Percentiles rank a stretch among this genome's conserved stretches.
Evolutionary conservation across 2,888 invertebrate species (phyloP).

Genomic region (Galerucella nymphaeae): DNA sequence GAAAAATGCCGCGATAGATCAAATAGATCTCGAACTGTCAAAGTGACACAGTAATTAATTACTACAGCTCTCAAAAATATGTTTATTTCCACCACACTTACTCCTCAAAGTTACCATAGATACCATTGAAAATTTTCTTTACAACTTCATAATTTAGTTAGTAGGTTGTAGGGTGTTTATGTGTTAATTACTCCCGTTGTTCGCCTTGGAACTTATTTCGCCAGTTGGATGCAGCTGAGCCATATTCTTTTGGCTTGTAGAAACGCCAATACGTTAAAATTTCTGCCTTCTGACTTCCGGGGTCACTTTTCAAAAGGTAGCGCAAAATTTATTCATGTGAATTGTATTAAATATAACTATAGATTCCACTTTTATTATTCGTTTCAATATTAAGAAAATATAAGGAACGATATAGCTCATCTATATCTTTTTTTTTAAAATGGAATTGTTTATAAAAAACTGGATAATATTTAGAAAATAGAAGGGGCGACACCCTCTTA

Average conservation of each 20-base stretch:
- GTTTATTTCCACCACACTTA: background rate
- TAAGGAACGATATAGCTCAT: no score
- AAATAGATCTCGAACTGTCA: no score
- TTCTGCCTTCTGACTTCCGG: constrained; percentile 18
- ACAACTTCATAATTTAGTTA: constrained; percentile 1
- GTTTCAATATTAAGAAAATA: no score
- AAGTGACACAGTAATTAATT: no score
- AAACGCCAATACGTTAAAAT: constrained; percentile 27
- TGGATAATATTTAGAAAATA: no score
- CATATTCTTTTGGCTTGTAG: constrained; percentile 35
- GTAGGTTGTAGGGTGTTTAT: constrained; percentile 15
- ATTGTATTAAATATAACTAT: no score
- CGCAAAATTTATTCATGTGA: background rate
- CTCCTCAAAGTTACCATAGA: background rate
- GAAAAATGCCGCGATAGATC: no score
- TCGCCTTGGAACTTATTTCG: constrained; percentile 39
- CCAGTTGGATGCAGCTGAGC: constrained; percentile 44
- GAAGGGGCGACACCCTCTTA: no score
- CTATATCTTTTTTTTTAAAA: no score
- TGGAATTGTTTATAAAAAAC: no score
- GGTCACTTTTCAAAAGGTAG: background rate
- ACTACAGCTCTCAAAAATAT: background rate
- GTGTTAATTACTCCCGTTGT: constrained; percentile 42
- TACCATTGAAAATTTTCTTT: background rate
- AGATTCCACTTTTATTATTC: no score